Evolutionary conservation across 2,113 vertebrate species (phyloP), one percentile per base, ranked within the genome.

Genomic region (Meles meles): DNA sequence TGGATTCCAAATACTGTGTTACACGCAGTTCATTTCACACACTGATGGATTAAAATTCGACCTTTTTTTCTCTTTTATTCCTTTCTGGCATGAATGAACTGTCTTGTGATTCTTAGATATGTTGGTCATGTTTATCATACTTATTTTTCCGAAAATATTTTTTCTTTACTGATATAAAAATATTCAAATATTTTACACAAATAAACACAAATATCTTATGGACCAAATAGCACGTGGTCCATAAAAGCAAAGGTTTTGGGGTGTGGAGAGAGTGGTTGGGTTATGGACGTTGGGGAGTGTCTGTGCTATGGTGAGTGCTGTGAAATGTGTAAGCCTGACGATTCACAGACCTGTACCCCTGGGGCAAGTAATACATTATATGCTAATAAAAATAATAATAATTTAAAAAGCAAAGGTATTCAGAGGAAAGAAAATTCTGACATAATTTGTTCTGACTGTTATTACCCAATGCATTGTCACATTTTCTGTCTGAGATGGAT

Each of bases 1-100:
- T 93, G 15, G 67, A 88, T 87, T 84, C 71, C 61, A 95, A 96
- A 95, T 89, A 94, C 49, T 85, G 52, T 95, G n/a, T 87, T 88
- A 47, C 21, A 88, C 5, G 63, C 14, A 88, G 39, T 69, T 92
- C 65, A 84, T 89, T 94, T 95, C 21, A 57, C 37, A 97, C 94
- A 81, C 37, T n/a, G 42, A 79, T 13, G 84, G 87, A 59, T 84
- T 49, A 97, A 93, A 57, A 88, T 85, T 90, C 1, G 3, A 69
- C 72, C n/a, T 0, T 31, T 77, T 82, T 57, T 67, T 61, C 37
- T 52, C 55, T 87, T 89, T 25, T 42, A 27, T 31, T 90, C n/a
- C 21, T 85, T 95, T 82, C 85, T 87, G 18, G 90, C 95, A 77
- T 94, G 85, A 80, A 85, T 14, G 49, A 37, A 89, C 91, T 7